phyloP scores from a whole-genome alignment of 2,113 vertebrate species.

The Hypanus sabinus region DNA sequence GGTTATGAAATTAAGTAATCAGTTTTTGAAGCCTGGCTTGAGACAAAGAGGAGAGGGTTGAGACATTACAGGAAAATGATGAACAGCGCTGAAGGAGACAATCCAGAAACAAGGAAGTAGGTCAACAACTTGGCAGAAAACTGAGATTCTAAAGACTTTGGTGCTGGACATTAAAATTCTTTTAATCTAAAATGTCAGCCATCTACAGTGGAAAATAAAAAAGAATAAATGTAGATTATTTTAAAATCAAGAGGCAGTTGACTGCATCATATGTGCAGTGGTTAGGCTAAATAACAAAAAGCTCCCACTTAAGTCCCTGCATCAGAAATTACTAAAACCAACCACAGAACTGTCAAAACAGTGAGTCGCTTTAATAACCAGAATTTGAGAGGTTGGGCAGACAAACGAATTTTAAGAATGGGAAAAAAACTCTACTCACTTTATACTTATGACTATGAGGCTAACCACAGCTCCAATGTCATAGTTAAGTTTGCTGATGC shows the following conservation, averaged over 20 bases:
- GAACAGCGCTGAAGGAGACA: background rate
- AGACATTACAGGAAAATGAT: background rate
- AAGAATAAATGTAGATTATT: slow-evolving; percentile 24
- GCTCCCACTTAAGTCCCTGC: background rate
- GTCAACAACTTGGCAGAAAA: background rate
- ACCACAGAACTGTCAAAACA: background rate
- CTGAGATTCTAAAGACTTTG: background rate
- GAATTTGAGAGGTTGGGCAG: background rate
- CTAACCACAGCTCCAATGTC: no score
- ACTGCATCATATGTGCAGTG: background rate
- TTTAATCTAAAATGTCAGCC: slow-evolving; percentile 23
- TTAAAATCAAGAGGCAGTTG: background rate
- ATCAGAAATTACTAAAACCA: background rate
- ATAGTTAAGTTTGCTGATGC: no score
- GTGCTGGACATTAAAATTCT: background rate
- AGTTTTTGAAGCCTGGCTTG: slow-evolving; percentile 16
- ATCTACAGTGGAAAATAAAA: background rate
- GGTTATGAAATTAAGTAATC: background rate
- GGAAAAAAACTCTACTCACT: background rate
- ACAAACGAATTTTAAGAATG: background rate
- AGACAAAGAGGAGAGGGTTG: background rate
- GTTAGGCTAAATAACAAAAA: background rate
- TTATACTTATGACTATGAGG: no score
- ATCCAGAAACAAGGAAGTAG: background rate
- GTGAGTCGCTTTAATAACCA: no score